phyloP scores from a whole-genome alignment of 2,888 invertebrate species.

The Cyaniris semiargus region DNA sequence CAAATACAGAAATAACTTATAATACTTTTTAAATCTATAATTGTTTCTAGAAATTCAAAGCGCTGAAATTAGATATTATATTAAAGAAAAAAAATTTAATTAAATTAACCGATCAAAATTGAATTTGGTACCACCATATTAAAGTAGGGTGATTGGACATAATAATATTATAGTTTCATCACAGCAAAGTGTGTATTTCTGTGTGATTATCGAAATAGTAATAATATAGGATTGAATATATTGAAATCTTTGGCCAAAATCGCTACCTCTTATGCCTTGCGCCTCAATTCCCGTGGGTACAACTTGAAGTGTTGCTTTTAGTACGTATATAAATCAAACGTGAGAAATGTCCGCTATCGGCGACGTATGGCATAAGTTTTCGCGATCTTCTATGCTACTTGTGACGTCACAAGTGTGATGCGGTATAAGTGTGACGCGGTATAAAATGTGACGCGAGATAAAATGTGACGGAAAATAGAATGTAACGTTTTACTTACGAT shows the following conservation, averaged over 20 bases:
- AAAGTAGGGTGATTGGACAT: too few relatives aligned
- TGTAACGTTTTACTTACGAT: constrained; percentile 14
- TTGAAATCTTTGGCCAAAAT: neutral
- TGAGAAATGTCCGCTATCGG: constrained; percentile 52
- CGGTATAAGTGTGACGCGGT: neutral
- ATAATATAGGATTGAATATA: neutral
- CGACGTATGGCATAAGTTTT: constrained; percentile 53
- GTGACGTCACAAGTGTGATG: constrained; percentile 17
- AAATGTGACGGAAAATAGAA: too few relatives aligned
- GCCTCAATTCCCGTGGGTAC: constrained; percentile 38
- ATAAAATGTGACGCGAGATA: neutral
- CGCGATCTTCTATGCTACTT: constrained; percentile 37
- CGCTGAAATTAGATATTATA: too few relatives aligned
- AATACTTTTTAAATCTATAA: too few relatives aligned
- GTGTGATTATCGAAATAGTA: too few relatives aligned
- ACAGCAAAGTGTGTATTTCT: too few relatives aligned
- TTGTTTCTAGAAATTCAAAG: too few relatives aligned
- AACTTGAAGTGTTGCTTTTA: constrained; percentile 47
- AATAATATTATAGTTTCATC: too few relatives aligned
- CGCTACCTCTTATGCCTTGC: constrained; percentile 32
- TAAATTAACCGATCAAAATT: too few relatives aligned
- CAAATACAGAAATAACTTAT: too few relatives aligned
- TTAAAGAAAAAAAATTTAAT: too few relatives aligned
- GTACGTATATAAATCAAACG: constrained; percentile 59
- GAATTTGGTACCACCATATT: too few relatives aligned